phyloP scores from a whole-genome alignment of 1,140 invertebrate species.

The Thaumetopoea pityocampa region DNA sequence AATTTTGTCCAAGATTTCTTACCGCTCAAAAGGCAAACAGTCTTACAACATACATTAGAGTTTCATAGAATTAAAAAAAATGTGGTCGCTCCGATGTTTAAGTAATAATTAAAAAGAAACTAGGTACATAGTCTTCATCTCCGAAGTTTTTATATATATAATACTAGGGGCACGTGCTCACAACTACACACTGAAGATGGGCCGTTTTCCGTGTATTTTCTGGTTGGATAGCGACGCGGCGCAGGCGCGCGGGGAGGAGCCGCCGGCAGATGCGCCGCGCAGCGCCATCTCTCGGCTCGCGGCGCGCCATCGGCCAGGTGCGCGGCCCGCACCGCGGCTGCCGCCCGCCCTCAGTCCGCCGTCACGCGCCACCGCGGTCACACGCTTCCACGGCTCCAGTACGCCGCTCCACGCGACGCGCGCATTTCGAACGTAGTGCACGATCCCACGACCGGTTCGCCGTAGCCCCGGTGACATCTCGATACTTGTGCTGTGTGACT shows the following conservation, averaged over 20 bases:
- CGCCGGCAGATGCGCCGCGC: slow-evolving; percentile 64
- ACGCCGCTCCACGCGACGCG: slow-evolving; percentile 58
- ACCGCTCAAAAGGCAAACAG: no score
- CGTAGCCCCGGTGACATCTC: slow-evolving; percentile 62
- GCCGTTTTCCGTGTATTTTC: slow-evolving; percentile 70
- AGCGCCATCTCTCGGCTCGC: slow-evolving; percentile 63
- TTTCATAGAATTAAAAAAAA: slow-evolving; percentile 2
- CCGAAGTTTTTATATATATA: slow-evolving; percentile 56
- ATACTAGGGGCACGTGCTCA: slow-evolving; percentile 67
- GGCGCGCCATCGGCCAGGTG: slow-evolving; percentile 47
- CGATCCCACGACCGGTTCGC: slow-evolving; percentile 63
- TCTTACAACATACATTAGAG: not conserved
- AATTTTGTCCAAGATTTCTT: no score
- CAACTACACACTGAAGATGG: slow-evolving; percentile 46
- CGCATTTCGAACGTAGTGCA: slow-evolving; percentile 70
- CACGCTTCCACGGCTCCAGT: slow-evolving; percentile 47
- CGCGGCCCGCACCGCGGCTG: slow-evolving; percentile 58
- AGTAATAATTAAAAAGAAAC: slow-evolving; percentile 13
- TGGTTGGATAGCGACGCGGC: slow-evolving; percentile 39
- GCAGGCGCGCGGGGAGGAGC: slow-evolving; percentile 27
- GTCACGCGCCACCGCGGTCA: slow-evolving; percentile 57
- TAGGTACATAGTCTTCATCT: slow-evolving; percentile 33
- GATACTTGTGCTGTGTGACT: slow-evolving; percentile 68
- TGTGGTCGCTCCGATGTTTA: slow-evolving; percentile 1
- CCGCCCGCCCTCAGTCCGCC: slow-evolving; percentile 68